These are phyloP conservation scores for Sminthurides aquaticus DNA, from an alignment of 2,888 invertebrate species.

Conservation along the genomic window DNA sequence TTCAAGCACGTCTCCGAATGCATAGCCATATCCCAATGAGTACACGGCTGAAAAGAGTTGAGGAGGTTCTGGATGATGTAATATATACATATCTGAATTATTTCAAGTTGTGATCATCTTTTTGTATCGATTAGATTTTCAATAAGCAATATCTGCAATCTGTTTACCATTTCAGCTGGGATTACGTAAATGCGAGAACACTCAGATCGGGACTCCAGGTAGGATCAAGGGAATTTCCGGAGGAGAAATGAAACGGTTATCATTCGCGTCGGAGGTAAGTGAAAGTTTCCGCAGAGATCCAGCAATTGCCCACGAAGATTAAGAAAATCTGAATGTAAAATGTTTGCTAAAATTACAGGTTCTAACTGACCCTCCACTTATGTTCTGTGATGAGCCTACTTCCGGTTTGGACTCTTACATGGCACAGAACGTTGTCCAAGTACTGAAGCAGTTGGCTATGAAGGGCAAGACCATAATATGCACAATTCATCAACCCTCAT, in stretches of 20 bases:
- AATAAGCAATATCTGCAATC: not conserved
- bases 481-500: conserved; percentile 92
- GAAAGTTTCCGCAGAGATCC: too few relatives aligned
- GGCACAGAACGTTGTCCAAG: conserved; percentile 77
- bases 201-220: conserved; percentile 80
- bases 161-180: conserved; percentile 57
- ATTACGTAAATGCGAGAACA: conserved; percentile 78
- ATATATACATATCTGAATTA: not conserved
- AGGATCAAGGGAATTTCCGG: conserved; percentile 86
- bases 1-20: conserved; percentile 83
- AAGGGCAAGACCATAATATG: conserved; percentile 83
- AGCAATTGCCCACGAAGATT: too few relatives aligned
- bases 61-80: conserved; percentile 75
- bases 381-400: conserved; percentile 90
- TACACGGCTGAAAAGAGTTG: conserved; percentile 68
- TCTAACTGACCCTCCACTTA: conserved; percentile 83
- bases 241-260: conserved; percentile 88
- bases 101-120: too few relatives aligned
- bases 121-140: not conserved
- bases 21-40: conserved; percentile 64
- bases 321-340: not conserved
- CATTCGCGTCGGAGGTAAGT: conserved; percentile 83
- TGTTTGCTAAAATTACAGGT: too few relatives aligned
- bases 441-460: conserved; percentile 53
- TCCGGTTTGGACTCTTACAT: conserved; percentile 94